These are phyloP conservation scores for Poecile atricapillus DNA, from an alignment of 2,113 vertebrate species.

Conservation along the genomic window DNA sequence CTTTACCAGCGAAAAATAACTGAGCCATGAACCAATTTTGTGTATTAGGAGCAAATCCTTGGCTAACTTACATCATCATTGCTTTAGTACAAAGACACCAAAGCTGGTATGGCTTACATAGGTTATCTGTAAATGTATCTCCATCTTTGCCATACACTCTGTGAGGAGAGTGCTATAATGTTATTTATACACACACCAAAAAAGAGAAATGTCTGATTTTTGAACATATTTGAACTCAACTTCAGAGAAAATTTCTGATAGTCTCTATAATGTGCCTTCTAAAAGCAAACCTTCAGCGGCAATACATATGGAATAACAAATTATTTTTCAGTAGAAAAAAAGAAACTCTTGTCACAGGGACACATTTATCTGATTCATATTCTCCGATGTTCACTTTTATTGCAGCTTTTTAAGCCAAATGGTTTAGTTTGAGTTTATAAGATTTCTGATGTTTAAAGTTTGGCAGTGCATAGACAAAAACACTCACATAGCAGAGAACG, in stretches of 20 bases:
- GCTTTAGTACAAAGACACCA: neutral
- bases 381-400: conserved; percentile 34
- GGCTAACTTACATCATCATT: neutral
- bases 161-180: neutral
- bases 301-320: conserved; percentile 53
- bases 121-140: neutral
- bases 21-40: neutral
- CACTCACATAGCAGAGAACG: neutral
- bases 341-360: conserved; percentile 55
- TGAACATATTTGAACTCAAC: conserved; percentile 18
- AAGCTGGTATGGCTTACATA: neutral
- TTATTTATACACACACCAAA: neutral
- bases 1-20: neutral
- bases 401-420: conserved; percentile 34
- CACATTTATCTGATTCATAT: conserved; percentile 61
- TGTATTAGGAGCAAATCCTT: neutral
- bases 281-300: conserved; percentile 10
- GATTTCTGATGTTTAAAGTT: conserved; percentile 51
- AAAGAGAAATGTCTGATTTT: conserved; percentile 3
- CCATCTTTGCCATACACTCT: neutral
- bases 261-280: neutral
- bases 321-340: conserved; percentile 53
- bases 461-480: neutral
- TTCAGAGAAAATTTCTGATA: conserved; percentile 34
- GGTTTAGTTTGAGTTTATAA: conserved; percentile 9